These are phyloP conservation scores for Horisme vitalbata DNA, from an alignment of 2,888 invertebrate species.

Conservation along the genomic window DNA sequence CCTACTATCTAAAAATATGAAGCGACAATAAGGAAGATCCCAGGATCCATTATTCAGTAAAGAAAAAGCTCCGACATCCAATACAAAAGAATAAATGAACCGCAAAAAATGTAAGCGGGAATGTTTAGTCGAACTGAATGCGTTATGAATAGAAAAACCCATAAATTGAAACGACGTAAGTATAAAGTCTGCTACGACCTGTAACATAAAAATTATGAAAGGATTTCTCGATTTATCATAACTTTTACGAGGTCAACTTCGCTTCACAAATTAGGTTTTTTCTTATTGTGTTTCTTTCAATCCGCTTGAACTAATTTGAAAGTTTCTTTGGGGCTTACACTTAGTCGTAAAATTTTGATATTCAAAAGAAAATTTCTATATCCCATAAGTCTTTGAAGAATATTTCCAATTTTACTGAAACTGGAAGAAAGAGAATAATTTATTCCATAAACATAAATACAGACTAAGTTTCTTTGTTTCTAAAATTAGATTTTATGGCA, in stretches of 20 bases:
- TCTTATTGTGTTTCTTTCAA: conserved; percentile 4
- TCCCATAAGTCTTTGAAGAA: too few relatives aligned
- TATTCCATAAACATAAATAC: too few relatives aligned
- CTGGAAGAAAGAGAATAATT: too few relatives aligned
- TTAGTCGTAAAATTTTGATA: too few relatives aligned
- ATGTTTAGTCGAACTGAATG: conserved; percentile 39
- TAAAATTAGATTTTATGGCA: too few relatives aligned
- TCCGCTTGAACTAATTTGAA: conserved; percentile 7
- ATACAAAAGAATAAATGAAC: conserved; percentile 38
- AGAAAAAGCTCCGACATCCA: conserved; percentile 53
- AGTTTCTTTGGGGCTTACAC: neutral
- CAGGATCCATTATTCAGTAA: conserved; percentile 14
- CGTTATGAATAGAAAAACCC: conserved; percentile 28
- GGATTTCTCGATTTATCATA: conserved; percentile 41
- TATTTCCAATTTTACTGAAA: too few relatives aligned
- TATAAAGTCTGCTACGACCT: conserved; percentile 55
- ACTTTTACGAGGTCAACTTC: conserved; percentile 37
- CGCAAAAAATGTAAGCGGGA: conserved; percentile 32
- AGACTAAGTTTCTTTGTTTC: too few relatives aligned
- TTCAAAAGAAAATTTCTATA: too few relatives aligned
- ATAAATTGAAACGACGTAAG: conserved; percentile 33
- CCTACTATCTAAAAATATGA: neutral
- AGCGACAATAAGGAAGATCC: conserved; percentile 1
- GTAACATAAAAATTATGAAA: conserved; percentile 72
- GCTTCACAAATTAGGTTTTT: conserved; percentile 38